Conservation (phyloP, 2,113 vertebrate genomes). For the Sciurus niger region DNA sequence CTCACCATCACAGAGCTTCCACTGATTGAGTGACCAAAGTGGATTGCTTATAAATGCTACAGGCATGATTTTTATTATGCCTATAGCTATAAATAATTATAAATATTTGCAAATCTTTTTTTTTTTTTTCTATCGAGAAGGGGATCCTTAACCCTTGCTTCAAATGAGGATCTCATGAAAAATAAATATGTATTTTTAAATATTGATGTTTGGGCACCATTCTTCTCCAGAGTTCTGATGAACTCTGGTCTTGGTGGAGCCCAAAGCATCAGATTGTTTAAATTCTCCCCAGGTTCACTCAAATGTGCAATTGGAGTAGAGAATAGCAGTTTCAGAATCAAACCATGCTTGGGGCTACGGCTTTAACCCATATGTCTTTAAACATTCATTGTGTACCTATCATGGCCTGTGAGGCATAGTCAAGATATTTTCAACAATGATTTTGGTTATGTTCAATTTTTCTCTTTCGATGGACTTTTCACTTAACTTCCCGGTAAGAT, state of each 20-base stretch:
- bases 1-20: background rate
- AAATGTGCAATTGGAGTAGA: background rate
- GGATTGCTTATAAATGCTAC: background rate
- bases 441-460: background rate
- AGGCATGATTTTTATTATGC: background rate
- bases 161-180: background rate
- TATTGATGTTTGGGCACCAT: background rate
- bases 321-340: background rate
- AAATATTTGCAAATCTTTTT: background rate
- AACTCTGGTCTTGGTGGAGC: background rate
- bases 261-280: background rate
- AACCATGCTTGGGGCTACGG: background rate
- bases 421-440: background rate
- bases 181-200: background rate
- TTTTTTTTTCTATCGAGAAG: conserved; percentile 9
- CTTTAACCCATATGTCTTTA: background rate
- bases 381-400: background rate
- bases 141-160: background rate
- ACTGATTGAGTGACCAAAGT: background rate
- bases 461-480: background rate
- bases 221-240: background rate
- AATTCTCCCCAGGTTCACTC: background rate
- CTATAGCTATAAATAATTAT: background rate
- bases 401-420: background rate
- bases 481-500: background rate